Percentiles rank a stretch among this genome's conserved stretches.
Conservation (phyloP, 1,140 invertebrate species). For the Panonychus citri region DNA sequence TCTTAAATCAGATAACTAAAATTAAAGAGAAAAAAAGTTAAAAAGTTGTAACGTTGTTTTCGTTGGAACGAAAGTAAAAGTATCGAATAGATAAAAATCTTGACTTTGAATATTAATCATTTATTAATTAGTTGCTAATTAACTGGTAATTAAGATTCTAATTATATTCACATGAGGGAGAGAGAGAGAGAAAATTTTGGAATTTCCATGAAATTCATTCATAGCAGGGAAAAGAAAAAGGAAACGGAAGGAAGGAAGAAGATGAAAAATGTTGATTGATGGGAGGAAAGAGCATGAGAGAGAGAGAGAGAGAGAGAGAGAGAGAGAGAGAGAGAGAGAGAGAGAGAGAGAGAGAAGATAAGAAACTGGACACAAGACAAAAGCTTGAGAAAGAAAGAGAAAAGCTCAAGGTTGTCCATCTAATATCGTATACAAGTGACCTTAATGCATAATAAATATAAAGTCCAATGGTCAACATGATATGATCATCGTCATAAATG, state of each 20-base stretch:
- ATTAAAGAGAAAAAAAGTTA: too few relatives aligned
- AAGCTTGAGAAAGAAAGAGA: neutral
- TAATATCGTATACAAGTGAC: neutral
- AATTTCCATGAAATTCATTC: neutral
- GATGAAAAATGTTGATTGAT: neutral
- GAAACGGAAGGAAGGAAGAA: neutral
- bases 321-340: neutral
- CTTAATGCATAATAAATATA: neutral
- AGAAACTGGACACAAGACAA: neutral
- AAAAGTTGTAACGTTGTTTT: too few relatives aligned
- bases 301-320: neutral
- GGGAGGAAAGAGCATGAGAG: neutral
- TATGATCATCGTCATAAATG: too few relatives aligned
- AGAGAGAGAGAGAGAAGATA: neutral
- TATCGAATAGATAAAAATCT: too few relatives aligned
- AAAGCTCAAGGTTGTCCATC: neutral
- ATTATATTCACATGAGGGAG: neutral
- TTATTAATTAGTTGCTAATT: neutral
- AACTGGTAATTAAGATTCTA: neutral
- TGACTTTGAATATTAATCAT: neutral
- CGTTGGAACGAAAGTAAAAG: too few relatives aligned
- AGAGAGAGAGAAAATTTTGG: neutral
- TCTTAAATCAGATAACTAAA: too few relatives aligned
- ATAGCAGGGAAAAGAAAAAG: neutral
- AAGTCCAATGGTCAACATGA: too few relatives aligned